phyloP scores from a whole-genome alignment of 1,140 invertebrate species.

The Globodera ellingtonae region DNA sequence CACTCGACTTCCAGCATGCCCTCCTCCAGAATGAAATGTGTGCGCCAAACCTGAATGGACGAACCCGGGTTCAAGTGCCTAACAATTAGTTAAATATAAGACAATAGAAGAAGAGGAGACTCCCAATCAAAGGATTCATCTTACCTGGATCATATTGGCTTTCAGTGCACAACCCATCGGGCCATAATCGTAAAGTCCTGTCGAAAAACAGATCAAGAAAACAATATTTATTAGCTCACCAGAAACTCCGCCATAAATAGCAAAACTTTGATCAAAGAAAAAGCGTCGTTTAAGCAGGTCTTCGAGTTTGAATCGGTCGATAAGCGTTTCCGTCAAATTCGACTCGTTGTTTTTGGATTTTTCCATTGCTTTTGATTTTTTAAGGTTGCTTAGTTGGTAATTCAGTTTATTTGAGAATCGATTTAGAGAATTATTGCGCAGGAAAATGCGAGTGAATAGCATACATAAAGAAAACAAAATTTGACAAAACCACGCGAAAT shows the following conservation, averaged over 20 bases:
- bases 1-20: conserved; percentile 99
- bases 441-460: conserved; percentile 12
- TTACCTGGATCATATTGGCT: conserved; percentile 81
- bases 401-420: conserved; percentile 22
- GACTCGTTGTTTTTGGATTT: background rate
- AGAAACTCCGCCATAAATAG: conserved; percentile 89
- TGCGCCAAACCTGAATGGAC: conserved; percentile 75
- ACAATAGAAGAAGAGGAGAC: too few species aligned
- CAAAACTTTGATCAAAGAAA: conserved; percentile 97
- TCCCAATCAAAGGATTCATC: too few species aligned
- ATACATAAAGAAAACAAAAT: conserved; percentile 10
- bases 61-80: background rate
- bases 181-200: conserved; percentile 91
- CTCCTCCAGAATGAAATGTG: conserved; percentile 93
- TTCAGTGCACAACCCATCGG: conserved; percentile 99
- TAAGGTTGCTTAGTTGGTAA: background rate
- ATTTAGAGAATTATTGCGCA: conserved; percentile 2
- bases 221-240: conserved; percentile 10
- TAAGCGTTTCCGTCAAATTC: conserved; percentile 69
- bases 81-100: conserved; percentile 54
- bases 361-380: background rate
- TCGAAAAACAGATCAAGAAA: conserved; percentile 21
- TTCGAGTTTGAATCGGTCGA: conserved; percentile 92
- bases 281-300: conserved; percentile 94
- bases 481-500: conserved; percentile 9